These are phyloP conservation scores for Erpornis zantholeuca DNA, from an alignment of 2,113 vertebrate genomes.

Conservation along the genomic window DNA sequence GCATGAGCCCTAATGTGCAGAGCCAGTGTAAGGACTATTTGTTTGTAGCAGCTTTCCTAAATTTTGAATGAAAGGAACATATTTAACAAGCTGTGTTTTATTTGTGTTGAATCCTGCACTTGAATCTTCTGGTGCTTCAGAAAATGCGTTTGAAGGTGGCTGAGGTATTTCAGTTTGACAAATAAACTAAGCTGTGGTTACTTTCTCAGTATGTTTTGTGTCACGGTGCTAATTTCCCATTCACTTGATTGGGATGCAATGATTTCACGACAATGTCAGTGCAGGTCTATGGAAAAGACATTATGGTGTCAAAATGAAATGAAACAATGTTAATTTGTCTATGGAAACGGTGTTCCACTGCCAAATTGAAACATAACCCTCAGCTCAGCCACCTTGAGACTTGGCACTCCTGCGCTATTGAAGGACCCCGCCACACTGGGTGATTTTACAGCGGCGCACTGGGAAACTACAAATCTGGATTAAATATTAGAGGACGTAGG, in stretches of 20 bases:
- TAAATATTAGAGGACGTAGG: slow-evolving; percentile 30
- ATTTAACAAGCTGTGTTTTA: background rate
- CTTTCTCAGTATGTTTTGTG: slow-evolving; percentile 50
- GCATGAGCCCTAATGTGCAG: background rate
- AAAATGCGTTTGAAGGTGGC: background rate
- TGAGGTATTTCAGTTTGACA: slow-evolving; percentile 38
- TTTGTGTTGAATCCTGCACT: background rate
- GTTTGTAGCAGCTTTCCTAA: background rate
- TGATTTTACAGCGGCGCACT: background rate
- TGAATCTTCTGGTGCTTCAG: background rate
- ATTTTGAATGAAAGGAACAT: background rate
- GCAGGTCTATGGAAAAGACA: slow-evolving; percentile 69
- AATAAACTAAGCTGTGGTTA: slow-evolving; percentile 25
- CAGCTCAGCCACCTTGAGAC: slow-evolving; percentile 36
- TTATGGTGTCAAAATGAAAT: slow-evolving; percentile 63
- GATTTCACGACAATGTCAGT: slow-evolving; percentile 64
- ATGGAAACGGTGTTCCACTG: slow-evolving; percentile 46
- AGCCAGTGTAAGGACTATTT: background rate
- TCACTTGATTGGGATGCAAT: slow-evolving; percentile 51
- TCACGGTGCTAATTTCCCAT: slow-evolving; percentile 29
- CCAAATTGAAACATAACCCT: slow-evolving; percentile 62
- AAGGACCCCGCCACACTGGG: background rate
- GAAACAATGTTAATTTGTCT: slow-evolving; percentile 68
- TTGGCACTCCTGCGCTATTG: background rate
- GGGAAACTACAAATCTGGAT: slow-evolving; percentile 43